Conservation (phyloP, 2,888 invertebrate species). For the Pelosia muscerda region DNA sequence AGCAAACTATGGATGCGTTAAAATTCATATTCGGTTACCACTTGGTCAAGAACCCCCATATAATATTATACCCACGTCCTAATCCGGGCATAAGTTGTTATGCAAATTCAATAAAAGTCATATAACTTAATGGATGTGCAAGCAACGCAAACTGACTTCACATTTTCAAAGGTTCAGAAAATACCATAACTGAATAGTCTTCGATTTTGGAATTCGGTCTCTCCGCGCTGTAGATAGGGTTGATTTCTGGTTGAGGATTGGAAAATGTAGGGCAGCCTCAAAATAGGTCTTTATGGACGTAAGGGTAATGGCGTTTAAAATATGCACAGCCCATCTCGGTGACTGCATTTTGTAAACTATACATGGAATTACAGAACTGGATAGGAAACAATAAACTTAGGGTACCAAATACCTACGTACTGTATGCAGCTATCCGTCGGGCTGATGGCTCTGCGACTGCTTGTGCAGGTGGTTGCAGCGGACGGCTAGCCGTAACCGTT, state of each 20-base stretch:
- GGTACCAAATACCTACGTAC: too few relatives aligned
- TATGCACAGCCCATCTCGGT: slow-evolving; percentile 45
- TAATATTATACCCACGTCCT: too few relatives aligned
- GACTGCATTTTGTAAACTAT: slow-evolving; percentile 30
- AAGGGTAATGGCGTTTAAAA: slow-evolving; percentile 51
- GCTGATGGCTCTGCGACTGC: too few relatives aligned
- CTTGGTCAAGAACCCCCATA: too few relatives aligned
- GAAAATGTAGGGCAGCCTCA: slow-evolving; percentile 31
- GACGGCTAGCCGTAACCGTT: too few relatives aligned
- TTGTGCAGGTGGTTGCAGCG: too few relatives aligned
- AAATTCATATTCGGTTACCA: too few relatives aligned
- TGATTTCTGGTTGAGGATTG: not conserved
- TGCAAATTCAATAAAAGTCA: not conserved
- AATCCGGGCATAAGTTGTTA: not conserved
- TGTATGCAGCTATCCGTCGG: too few relatives aligned
- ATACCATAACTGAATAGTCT: not conserved
- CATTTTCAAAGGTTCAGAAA: not conserved
- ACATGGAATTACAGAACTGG: slow-evolving; percentile 25
- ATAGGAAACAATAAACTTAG: slow-evolving; percentile 14
- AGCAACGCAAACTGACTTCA: not conserved
- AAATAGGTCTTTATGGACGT: slow-evolving; percentile 36
- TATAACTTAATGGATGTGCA: not conserved
- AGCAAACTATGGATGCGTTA: too few relatives aligned
- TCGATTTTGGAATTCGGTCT: slow-evolving; percentile 8
- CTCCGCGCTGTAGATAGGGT: not conserved